Conservation (phyloP, 2,888 invertebrate species). For the Diadegma fenestrale region DNA sequence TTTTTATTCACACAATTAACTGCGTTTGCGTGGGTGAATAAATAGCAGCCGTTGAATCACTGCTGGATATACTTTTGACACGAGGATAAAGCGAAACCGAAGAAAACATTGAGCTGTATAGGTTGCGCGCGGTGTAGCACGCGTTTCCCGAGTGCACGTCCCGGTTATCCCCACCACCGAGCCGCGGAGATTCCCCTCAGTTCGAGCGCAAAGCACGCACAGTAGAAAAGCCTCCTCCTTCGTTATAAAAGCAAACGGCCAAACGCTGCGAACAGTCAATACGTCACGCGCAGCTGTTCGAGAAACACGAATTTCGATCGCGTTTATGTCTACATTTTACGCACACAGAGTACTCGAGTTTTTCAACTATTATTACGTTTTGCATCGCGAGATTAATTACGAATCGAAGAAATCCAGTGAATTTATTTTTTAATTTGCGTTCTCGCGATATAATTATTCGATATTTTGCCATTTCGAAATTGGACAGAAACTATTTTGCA, state of each 20-base stretch:
- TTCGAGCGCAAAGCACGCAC: constrained; percentile 5
- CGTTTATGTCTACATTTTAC: not conserved
- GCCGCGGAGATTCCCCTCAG: constrained; percentile 50
- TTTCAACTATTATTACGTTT: not conserved
- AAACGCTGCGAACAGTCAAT: constrained; percentile 73
- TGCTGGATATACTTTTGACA: constrained; percentile 38
- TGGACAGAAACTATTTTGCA: not conserved
- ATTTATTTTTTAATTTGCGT: not conserved
- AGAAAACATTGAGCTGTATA: constrained; percentile 69
- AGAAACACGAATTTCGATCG: not conserved
- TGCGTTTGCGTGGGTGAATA: constrained; percentile 2
- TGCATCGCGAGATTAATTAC: not conserved
- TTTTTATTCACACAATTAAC: not conserved
- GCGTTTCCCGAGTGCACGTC: constrained; percentile 78
- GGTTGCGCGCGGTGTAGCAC: constrained; percentile 72
- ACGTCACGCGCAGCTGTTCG: constrained; percentile 68
- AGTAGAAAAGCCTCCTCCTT: constrained; percentile 13
- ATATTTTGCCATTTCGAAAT: not conserved
- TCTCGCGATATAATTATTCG: not conserved
- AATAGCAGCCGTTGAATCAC: constrained; percentile 55
- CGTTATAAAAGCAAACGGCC: constrained; percentile 77
- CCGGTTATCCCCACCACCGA: constrained; percentile 65
- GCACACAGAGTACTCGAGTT: not conserved
- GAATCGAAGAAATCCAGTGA: not conserved
- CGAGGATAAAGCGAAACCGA: constrained; percentile 62